phyloP scores from a whole-genome alignment of 2,888 invertebrate species.

The Trypoxylon attenuatum region DNA sequence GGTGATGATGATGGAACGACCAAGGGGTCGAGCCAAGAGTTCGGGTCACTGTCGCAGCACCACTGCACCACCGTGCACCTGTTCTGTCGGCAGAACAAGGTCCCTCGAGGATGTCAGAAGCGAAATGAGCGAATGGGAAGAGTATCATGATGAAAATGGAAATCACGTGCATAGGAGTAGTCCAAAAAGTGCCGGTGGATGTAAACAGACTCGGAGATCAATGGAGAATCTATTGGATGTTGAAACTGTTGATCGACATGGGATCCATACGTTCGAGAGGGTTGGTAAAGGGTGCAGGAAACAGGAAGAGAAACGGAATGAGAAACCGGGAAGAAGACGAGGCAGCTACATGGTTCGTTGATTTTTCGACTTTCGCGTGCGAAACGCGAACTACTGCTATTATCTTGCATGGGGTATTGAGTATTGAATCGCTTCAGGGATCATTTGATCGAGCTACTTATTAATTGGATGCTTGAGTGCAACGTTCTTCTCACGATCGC shows the following conservation, averaged over 20 bases:
- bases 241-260: constrained; percentile 51
- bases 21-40: constrained; percentile 59
- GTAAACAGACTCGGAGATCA: constrained; percentile 79
- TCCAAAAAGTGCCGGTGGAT: constrained; percentile 75
- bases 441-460: too few species aligned
- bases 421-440: too few species aligned
- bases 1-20: constrained; percentile 68
- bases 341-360: constrained; percentile 72
- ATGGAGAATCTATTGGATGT: constrained; percentile 82
- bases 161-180: constrained; percentile 77
- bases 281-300: constrained; percentile 54
- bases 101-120: constrained; percentile 85
- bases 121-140: constrained; percentile 81
- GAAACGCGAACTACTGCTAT: too few species aligned
- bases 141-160: constrained; percentile 79
- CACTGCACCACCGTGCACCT: constrained; percentile 77
- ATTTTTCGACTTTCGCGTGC: not conserved
- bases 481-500: too few species aligned
- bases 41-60: constrained; percentile 52
- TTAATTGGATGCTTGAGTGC: too few species aligned
- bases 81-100: constrained; percentile 78
- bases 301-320: constrained; percentile 54
- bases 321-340: constrained; percentile 62
- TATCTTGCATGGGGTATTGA: too few species aligned
- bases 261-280: constrained; percentile 57